phyloP scores from a whole-genome alignment of 1,140 invertebrate genomes.

The Drosophila orosa region DNA sequence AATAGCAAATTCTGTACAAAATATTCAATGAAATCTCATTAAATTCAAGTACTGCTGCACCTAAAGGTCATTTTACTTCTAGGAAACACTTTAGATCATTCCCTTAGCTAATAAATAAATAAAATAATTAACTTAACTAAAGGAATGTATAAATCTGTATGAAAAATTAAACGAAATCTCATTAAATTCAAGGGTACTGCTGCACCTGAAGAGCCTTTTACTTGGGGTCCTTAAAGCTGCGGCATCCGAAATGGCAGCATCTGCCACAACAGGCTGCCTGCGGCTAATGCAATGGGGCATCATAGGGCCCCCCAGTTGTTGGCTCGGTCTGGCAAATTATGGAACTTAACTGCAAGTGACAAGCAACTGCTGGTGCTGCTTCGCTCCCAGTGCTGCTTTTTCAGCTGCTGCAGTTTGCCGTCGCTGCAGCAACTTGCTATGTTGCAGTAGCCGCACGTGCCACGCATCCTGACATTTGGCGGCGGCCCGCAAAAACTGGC shows the following conservation, averaged over 20 bases:
- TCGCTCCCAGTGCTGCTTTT: conserved; percentile 16
- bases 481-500: conserved; percentile 53
- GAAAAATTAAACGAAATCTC: neutral
- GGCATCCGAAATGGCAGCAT: conserved; percentile 28
- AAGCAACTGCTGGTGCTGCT: conserved; percentile 30
- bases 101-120: no score
- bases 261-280: conserved; percentile 48
- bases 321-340: conserved; percentile 52
- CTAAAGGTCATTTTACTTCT: neutral
- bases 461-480: conserved; percentile 62
- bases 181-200: conserved; percentile 2
- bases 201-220: neutral
- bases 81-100: neutral
- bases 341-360: conserved; percentile 69
- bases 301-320: conserved; percentile 22
- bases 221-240: conserved; percentile 13
- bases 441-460: conserved; percentile 48
- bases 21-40: no score
- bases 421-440: conserved; percentile 10
- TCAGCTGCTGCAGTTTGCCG: conserved; percentile 3
- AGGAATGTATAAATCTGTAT: no score
- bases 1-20: no score
- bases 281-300: conserved; percentile 47
- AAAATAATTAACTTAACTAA: no score
- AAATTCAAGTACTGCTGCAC: no score